Evolutionary conservation across 1,140 invertebrate genomes (phyloP).

Genomic region (Chrysomallon squamiferum): DNA sequence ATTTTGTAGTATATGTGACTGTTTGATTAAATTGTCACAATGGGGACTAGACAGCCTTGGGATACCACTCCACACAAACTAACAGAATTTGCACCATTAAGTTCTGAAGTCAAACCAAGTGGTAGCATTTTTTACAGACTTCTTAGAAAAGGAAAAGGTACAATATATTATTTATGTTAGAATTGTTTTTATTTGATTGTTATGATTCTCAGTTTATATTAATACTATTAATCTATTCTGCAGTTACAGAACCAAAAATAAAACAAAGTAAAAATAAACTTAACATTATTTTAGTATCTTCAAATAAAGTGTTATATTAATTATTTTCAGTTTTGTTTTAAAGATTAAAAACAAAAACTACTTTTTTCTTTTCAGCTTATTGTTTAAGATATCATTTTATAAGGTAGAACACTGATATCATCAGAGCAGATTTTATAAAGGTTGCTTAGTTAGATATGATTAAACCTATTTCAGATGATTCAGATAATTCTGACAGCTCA

Average conservation of each 20-base stretch:
- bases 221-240: not conserved
- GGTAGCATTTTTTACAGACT: conserved; percentile 62
- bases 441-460: not conserved
- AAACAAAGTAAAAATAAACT: not conserved
- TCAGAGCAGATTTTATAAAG: not conserved
- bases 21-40: no score
- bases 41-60: conserved; percentile 31
- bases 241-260: not conserved
- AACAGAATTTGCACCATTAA: conserved; percentile 78
- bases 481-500: conserved; percentile 22
- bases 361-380: not conserved
- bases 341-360: not conserved
- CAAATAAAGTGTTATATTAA: not conserved
- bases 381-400: not conserved
- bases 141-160: conserved; percentile 59
- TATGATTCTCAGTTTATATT: not conserved
- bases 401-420: not conserved
- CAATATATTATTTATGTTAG: not conserved
- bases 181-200: not conserved
- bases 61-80: conserved; percentile 73
- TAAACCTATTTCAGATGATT: conserved; percentile 22
- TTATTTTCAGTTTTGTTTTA: not conserved
- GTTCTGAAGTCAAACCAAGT: conserved; percentile 68
- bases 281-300: not conserved
- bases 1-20: no score